Base-by-base conservation (phyloP, 2,888 invertebrate species). In the Leptinotarsa rubiginosa region DNA sequence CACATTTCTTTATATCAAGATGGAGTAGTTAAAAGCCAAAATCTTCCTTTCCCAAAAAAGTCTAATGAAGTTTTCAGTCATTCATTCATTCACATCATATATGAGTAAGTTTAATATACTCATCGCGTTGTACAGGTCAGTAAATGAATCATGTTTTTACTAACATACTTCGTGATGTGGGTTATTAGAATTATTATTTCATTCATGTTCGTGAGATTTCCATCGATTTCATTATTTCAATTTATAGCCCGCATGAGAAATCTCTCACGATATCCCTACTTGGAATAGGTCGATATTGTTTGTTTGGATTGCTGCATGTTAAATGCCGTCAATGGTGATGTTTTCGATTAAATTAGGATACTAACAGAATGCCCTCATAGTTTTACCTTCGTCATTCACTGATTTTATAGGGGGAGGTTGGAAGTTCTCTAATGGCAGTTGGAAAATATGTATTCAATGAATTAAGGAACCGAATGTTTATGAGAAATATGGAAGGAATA, bases 211-310 rank as follows among this genome's bases (percentile, higher is more conserved):
- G 73, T 79, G 79, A 79, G 79, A 81, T 81, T 81, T 79, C 75
- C 77, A 80, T 81, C 78, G 73, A 68, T 77, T 67, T 64, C 54
- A 77, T 75, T 77, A 75, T 78, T 79, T 73, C 77, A 81, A 81
- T 80, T 78, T 75, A 79, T 68, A 65, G 69, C 80, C 81, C 80
- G 80, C 81, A 81, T 80, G 56, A 68, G 22, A 54, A 65, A 69
- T 75, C 78, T 79, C 81, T 80, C 81, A 81, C 81, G 80, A 78
- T 79, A 80, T 80, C 78, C 75, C 74, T 75, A 80, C 79, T 81
- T 79, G 72, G 25, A 74, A 74, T 79, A 79, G 79, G 79, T 75
- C 74, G 62, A 64, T 64, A 64, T 31, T 20, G 20, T 70, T 70
- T 49, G 64, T 64, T 70, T 71, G 70, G 41, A 71, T 56, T 56